Evolutionary conservation across 2,888 invertebrate species (phyloP).

Genomic region (Lumbricus terrestris): DNA sequence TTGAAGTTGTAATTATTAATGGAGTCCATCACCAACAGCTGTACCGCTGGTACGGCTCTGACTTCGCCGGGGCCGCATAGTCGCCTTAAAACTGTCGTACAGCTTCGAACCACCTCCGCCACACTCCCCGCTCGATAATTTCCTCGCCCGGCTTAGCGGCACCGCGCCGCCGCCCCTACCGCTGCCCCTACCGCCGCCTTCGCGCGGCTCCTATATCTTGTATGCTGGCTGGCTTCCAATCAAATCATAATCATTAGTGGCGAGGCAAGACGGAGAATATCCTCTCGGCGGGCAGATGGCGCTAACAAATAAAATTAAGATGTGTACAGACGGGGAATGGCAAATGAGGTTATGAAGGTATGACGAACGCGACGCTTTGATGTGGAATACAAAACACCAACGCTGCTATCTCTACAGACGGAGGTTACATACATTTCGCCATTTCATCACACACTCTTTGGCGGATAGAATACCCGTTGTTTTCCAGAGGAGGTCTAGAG

Average conservation of each 20-base stretch:
- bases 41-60: not conserved
- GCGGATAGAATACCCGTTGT: not conserved
- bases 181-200: too few relatives aligned
- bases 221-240: conserved; percentile 14
- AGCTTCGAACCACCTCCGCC: not conserved
- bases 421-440: not conserved
- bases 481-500: not conserved
- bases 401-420: too few relatives aligned
- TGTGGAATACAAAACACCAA: not conserved
- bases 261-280: not conserved
- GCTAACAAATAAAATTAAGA: conserved; percentile 14
- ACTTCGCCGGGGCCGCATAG: not conserved
- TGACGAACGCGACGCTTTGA: conserved; percentile 8
- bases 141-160: not conserved
- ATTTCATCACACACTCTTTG: not conserved
- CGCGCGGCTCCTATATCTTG: not conserved
- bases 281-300: not conserved
- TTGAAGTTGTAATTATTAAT: conserved; percentile 16
- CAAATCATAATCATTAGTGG: conserved; percentile 13
- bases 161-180: not conserved
- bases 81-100: conserved; percentile 3
- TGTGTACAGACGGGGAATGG: not conserved
- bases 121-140: not conserved
- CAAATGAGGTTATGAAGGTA: conserved; percentile 14
- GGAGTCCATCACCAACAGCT: conserved; percentile 3